Base-by-base conservation (phyloP, 2,113 vertebrate species). In the Lampris incognitus region DNA sequence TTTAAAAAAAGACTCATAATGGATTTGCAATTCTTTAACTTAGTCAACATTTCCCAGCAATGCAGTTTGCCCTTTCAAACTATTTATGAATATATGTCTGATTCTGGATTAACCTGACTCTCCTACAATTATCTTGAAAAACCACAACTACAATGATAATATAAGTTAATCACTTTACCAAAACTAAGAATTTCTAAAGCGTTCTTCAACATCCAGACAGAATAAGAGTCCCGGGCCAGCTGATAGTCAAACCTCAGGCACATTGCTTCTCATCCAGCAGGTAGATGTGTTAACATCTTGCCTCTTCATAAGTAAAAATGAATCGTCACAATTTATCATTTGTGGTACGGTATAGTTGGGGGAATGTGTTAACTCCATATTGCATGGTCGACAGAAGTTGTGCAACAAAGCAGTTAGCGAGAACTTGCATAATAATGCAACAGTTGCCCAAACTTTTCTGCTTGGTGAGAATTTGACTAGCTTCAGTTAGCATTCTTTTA, bases 401-500 rank as follows among this genome's bases (percentile, higher is more conserved):
- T 11, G 11, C 39, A 49, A 46, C 24, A 24, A 24, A 24, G 24
- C 24, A 24, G 24, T 24, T 24, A 24, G 24, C 24, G 24, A 54
- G 3, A 54, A 13, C 3, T 54, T 13, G 11, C 9, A 10, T 42
- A 49, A 46, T 6, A 13, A 48, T 9, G 38, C 9, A 79, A 24
- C 9, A 44, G 9, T 58, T 7, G 5, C 0, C 56, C 61, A 54
- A 56, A 46, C 24, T 66, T 10, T 51, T 64, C 11, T 66, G 36
- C 36, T 38, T 66, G 9, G 51, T 38, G 48, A 39, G 13, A 46
- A 46, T 44, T 24, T 62, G 41, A 62, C 6, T 10, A 39, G 38
- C 4, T 61, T 37, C 37, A 58, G n/a, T 52, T 51, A 6, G 24
- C 9, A 36, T 52, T 78, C 63, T 65, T 60, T 24, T 69, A 44